These are phyloP conservation scores for Pogonus chalceus DNA, from an alignment of 1,140 invertebrate species.

Conservation along the genomic window DNA sequence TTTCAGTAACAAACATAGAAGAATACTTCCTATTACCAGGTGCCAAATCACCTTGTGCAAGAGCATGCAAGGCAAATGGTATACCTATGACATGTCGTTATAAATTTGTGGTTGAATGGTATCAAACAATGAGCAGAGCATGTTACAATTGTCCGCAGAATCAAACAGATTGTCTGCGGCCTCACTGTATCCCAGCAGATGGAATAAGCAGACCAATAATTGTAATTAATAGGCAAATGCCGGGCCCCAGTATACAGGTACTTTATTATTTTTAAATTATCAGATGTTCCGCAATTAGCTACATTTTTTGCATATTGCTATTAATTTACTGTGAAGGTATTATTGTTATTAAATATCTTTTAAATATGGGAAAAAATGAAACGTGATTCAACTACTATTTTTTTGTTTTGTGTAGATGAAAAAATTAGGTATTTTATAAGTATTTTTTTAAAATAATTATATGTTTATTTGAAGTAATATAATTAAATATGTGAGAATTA, in stretches of 20 bases:
- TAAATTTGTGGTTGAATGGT: slow-evolving; percentile 63
- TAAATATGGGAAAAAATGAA: too few species aligned
- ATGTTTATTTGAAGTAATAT: too few species aligned
- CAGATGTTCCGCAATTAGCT: background rate
- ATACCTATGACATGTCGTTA: slow-evolving; percentile 58
- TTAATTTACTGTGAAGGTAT: background rate
- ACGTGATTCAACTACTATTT: too few species aligned
- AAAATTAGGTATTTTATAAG: too few species aligned
- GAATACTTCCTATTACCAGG: background rate
- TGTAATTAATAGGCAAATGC: slow-evolving; percentile 76
- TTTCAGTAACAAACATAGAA: background rate
- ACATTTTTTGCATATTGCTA: background rate
- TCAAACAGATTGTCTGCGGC: slow-evolving; percentile 59
- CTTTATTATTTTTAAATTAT: too few species aligned
- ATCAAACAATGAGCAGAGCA: slow-evolving; percentile 76
- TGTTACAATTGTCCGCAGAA: slow-evolving; percentile 76
- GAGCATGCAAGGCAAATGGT: slow-evolving; percentile 41
- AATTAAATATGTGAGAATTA: too few species aligned
- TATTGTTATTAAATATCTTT: too few species aligned
- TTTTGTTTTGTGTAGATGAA: too few species aligned
- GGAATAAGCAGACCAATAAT: slow-evolving; percentile 62
- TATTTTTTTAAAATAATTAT: too few species aligned
- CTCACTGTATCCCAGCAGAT: slow-evolving; percentile 74
- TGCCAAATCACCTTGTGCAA: slow-evolving; percentile 35
- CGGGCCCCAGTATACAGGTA: slow-evolving; percentile 76